These are phyloP conservation scores for Troides oblongomaculatus DNA, from an alignment of 2,888 invertebrate genomes.

Conservation along the genomic window DNA sequence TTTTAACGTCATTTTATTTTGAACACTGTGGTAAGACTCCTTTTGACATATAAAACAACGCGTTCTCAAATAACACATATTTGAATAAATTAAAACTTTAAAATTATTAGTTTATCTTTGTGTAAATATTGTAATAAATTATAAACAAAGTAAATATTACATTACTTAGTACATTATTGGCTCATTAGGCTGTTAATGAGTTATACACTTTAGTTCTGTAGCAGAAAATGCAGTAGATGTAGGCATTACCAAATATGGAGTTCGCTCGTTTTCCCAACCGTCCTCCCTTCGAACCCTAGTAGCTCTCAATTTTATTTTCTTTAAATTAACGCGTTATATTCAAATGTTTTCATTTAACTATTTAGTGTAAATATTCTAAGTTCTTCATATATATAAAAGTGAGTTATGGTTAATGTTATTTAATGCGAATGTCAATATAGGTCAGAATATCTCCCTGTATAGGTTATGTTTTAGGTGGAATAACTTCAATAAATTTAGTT, in stretches of 20 bases:
- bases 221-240: constrained; percentile 65
- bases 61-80: constrained; percentile 55
- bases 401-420: constrained; percentile 55
- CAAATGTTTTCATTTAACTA: constrained; percentile 76
- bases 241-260: constrained; percentile 86
- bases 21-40: not conserved
- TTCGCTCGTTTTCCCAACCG: constrained; percentile 82
- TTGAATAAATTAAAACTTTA: constrained; percentile 9
- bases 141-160: constrained; percentile 24
- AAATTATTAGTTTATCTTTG: constrained; percentile 5
- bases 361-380: constrained; percentile 64
- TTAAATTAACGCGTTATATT: constrained; percentile 60
- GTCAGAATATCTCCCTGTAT: constrained; percentile 62
- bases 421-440: constrained; percentile 72
- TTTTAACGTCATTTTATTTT: not conserved
- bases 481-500: constrained; percentile 55
- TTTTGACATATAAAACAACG: constrained; percentile 44
- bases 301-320: constrained; percentile 76
- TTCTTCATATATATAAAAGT: constrained; percentile 67
- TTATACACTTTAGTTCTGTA: constrained; percentile 18
- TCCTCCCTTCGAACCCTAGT: constrained; percentile 79
- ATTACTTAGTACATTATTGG: constrained; percentile 3
- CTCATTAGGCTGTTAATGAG: constrained; percentile 6
- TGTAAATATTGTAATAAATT: constrained; percentile 29
- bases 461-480: constrained; percentile 75